phyloP scores from a whole-genome alignment of 37 sponge, comb jelly and placozoan genomes.

The Ianthella basta region DNA sequence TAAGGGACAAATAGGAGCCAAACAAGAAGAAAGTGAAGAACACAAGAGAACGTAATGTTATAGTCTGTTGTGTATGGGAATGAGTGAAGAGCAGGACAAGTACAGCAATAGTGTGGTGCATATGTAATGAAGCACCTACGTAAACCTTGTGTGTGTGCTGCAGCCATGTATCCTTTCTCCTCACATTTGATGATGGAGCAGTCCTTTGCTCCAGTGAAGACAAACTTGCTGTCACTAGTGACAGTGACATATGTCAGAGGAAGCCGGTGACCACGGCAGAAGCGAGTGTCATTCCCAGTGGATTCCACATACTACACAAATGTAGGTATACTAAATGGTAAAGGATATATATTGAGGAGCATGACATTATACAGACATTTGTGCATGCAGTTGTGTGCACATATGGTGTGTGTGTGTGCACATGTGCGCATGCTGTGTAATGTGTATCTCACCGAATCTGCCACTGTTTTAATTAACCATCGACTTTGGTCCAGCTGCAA shows the following conservation, averaged over 20 bases:
- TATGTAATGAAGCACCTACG: neutral
- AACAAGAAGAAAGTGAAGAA: neutral
- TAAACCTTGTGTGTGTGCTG: neutral
- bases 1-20: too few species aligned
- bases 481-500: constrained; percentile 71
- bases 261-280: constrained; percentile 73
- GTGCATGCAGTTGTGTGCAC: too few species aligned
- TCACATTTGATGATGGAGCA: constrained; percentile 91
- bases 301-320: constrained; percentile 65
- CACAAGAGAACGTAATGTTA: neutral
- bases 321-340: neutral
- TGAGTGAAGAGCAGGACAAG: too few species aligned
- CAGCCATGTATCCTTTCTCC: neutral
- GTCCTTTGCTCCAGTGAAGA: constrained; percentile 88
- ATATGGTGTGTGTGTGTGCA: too few species aligned
- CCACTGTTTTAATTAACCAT: constrained; percentile 71
- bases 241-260: constrained; percentile 84
- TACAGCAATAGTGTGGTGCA: neutral
- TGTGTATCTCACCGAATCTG: constrained; percentile 54
- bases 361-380: too few species aligned
- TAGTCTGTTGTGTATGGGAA: too few species aligned
- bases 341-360: neutral
- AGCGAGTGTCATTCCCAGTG: constrained; percentile 27
- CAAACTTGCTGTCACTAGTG: constrained; percentile 65
- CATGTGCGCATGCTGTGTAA: too few species aligned